Conservation (phyloP, 2,797 vertebrate species). For the Hyperoplus lanceolatus region DNA sequence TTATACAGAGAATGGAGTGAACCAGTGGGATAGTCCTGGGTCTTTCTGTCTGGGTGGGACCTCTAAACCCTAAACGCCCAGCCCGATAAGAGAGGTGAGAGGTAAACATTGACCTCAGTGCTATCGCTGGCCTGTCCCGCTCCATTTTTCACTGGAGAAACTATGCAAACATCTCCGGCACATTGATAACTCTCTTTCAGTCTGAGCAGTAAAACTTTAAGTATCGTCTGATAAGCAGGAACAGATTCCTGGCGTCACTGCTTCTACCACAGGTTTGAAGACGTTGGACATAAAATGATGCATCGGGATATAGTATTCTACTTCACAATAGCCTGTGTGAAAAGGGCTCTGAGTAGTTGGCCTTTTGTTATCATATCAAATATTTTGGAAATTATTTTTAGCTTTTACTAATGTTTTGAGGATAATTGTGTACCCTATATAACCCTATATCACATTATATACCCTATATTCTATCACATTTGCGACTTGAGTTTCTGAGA, state of each 20-base stretch:
- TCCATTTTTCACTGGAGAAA: conserved; percentile 76
- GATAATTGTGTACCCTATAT: no score
- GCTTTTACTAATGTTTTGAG: background rate
- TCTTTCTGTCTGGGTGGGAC: conserved; percentile 60
- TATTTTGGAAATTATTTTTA: background rate
- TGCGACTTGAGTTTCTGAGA: no score
- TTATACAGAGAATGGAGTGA: conserved; percentile 16
- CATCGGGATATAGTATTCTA: background rate
- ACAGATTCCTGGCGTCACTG: conserved; percentile 17
- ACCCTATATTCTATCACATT: no score
- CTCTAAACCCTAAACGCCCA: conserved; percentile 52
- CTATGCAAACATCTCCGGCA: conserved; percentile 72
- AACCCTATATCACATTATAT: no score
- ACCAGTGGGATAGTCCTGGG: conserved; percentile 41
- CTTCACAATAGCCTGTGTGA: background rate
- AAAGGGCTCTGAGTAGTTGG: background rate
- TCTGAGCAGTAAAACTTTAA: conserved; percentile 49
- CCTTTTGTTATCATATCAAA: background rate
- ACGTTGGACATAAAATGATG: background rate
- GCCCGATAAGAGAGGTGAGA: conserved; percentile 80
- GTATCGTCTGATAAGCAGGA: conserved; percentile 58
- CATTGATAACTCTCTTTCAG: conserved; percentile 75
- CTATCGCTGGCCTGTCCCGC: conserved; percentile 72
- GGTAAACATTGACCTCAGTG: conserved; percentile 79
- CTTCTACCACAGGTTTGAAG: background rate